Conservation (phyloP, 2,797 vertebrate species). For the Crax fasciolata region DNA sequence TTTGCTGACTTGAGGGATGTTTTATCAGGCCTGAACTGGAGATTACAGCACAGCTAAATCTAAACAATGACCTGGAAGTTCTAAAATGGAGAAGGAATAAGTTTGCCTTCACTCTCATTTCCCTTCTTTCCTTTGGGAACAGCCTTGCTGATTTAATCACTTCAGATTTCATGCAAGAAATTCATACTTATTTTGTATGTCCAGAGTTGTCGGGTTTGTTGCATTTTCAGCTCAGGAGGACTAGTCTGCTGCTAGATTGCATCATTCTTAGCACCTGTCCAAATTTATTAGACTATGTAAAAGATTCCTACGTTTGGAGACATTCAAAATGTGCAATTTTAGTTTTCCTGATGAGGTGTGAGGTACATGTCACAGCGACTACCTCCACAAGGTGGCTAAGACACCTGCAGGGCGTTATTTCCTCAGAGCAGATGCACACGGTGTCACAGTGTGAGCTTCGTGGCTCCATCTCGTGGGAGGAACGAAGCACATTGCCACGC, state of each 20-base stretch:
- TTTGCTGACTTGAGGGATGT: background rate
- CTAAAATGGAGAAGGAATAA: background rate
- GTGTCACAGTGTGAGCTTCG: background rate
- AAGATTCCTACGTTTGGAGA: background rate
- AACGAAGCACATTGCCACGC: background rate
- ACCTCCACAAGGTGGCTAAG: slow-evolving; percentile 42
- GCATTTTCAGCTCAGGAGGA: background rate
- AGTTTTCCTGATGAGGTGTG: slow-evolving; percentile 36
- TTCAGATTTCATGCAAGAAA: background rate
- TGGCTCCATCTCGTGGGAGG: slow-evolving; percentile 64
- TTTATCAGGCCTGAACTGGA: background rate
- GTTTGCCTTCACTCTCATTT: background rate
- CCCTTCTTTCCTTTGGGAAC: background rate
- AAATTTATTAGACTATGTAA: slow-evolving; percentile 26
- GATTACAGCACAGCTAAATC: background rate
- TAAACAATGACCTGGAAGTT: background rate
- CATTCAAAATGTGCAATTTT: slow-evolving; percentile 39
- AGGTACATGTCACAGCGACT: slow-evolving; percentile 29
- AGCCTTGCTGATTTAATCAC: background rate
- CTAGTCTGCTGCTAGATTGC: background rate
- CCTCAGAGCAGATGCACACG: background rate
- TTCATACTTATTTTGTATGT: background rate
- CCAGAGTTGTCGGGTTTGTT: fast-evolving
- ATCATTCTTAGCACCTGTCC: slow-evolving; percentile 44
- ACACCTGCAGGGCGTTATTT: slow-evolving; percentile 5